A percentile compares a stretch with the other conserved stretches of the same genome.
Evolutionary conservation across 35 echinoderm and acorn worm species (phyloP).

Genomic region (Anneissia japonica): DNA sequence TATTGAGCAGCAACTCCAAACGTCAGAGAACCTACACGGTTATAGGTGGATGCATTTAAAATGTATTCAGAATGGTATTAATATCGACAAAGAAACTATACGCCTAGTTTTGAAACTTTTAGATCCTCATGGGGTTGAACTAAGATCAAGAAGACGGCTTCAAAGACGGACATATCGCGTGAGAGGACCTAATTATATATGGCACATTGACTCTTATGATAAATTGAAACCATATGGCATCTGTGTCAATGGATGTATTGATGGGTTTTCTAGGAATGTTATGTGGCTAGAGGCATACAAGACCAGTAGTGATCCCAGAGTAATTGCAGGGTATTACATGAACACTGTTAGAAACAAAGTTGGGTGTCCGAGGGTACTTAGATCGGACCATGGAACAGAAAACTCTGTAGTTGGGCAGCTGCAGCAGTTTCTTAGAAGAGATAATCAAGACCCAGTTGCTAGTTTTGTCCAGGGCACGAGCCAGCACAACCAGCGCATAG

Average conservation of each 20-base stretch:
- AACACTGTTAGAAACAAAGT: not conserved
- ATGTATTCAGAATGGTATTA: conserved; percentile 33
- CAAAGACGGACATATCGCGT: conserved; percentile 16
- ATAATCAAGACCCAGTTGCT: not conserved
- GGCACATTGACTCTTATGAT: conserved; percentile 73
- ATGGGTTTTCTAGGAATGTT: conserved; percentile 50
- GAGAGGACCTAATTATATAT: conserved; percentile 42
- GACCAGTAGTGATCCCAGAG: conserved; percentile 37
- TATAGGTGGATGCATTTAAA: conserved; percentile 57
- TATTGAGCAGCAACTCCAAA: conserved; percentile 33
- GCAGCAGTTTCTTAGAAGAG: conserved; percentile 20
- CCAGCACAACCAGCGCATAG: conserved; percentile 11
- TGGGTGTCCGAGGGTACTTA: conserved; percentile 18
- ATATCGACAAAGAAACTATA: conserved; percentile 37
- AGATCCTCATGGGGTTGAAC: conserved; percentile 43
- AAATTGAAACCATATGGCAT: conserved; percentile 67
- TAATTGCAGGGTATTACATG: conserved; percentile 58
- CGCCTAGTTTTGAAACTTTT: conserved; percentile 25
- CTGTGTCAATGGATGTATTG: conserved; percentile 59
- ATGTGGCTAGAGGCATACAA: conserved; percentile 41
- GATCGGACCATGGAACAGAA: conserved; percentile 45
- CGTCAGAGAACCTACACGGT: conserved; percentile 47
- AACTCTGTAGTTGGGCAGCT: conserved; percentile 5
- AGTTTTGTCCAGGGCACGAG: not conserved
- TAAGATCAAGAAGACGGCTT: conserved; percentile 25